Conservation (phyloP, 2,797 vertebrate genomes). For the Chloroceryle amazona region DNA sequence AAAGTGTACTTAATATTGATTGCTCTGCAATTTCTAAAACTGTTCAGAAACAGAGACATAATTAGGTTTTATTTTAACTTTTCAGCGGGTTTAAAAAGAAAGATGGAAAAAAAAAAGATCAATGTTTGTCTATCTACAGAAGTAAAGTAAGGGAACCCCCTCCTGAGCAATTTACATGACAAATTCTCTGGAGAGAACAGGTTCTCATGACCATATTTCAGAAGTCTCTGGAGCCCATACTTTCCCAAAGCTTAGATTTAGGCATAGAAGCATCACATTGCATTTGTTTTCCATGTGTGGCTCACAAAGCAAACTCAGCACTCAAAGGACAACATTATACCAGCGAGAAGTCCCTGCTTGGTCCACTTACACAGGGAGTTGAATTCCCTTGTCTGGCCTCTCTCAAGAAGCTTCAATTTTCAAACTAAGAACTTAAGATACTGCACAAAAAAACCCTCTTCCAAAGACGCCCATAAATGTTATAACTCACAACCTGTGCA, state of each 20-base stretch:
- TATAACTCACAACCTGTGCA: fast-evolving
- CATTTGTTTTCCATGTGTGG: background rate
- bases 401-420: background rate
- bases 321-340: fast-evolving
- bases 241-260: constrained; percentile 26
- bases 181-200: constrained; percentile 16
- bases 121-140: constrained; percentile 51
- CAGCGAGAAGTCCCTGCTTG: background rate
- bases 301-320: background rate
- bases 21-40: constrained; percentile 76
- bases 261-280: background rate
- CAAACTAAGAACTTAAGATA: background rate
- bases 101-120: constrained; percentile 49
- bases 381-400: background rate
- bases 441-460: fast-evolving
- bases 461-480: fast-evolving
- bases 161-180: constrained; percentile 58
- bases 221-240: background rate
- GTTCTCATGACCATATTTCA: background rate
- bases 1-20: constrained; percentile 81
- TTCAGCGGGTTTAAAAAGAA: constrained; percentile 70
- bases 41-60: constrained; percentile 70
- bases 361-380: fast-evolving
- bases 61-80: constrained; percentile 77
- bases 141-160: constrained; percentile 47